Percentiles rank a stretch among this genome's conserved stretches.
These are phyloP conservation scores for Lethenteron camtschaticum DNA, from an alignment of 2,113 vertebrate species.

Conservation along the genomic window DNA sequence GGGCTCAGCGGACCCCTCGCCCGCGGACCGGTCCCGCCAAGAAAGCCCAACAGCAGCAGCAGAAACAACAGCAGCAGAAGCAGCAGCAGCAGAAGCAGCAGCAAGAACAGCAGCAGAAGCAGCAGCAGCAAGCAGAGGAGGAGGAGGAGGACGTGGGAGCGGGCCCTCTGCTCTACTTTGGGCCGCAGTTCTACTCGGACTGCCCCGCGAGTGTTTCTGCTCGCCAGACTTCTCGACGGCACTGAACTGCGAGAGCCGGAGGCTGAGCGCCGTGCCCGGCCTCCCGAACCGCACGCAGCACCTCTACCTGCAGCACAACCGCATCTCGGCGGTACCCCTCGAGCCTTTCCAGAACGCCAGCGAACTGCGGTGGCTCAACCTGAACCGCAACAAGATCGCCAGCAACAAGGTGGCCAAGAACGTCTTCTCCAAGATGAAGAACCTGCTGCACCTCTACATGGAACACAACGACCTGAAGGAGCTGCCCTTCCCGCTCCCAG, in stretches of 20 bases:
- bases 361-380: slow-evolving; percentile 58
- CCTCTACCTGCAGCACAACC: slow-evolving; percentile 90
- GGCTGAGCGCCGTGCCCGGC: slow-evolving; percentile 52
- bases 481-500: slow-evolving; percentile 45
- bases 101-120: too few species aligned
- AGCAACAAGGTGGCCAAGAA: slow-evolving; percentile 29
- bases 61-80: too few species aligned
- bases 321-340: slow-evolving; percentile 50
- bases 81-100: too few species aligned
- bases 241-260: slow-evolving; percentile 84
- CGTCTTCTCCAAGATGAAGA: slow-evolving; percentile 52
- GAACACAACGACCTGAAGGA: slow-evolving; percentile 66
- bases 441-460: slow-evolving; percentile 59
- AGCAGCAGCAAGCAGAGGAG: too few species aligned
- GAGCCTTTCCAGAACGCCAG: slow-evolving; percentile 63
- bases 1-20: too few species aligned
- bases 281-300: slow-evolving; percentile 63
- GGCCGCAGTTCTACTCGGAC: slow-evolving; percentile 18
- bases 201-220: slow-evolving; percentile 68
- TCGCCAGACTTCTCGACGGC: slow-evolving; percentile 48
- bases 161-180: background rate
- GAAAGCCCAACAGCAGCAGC: too few species aligned
- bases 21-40: too few species aligned
- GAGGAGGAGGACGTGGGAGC: background rate
- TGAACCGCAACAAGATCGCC: slow-evolving; percentile 67